Base-by-base conservation (phyloP, 2,797 vertebrate genomes). In the Orestias chungarensis region DNA sequence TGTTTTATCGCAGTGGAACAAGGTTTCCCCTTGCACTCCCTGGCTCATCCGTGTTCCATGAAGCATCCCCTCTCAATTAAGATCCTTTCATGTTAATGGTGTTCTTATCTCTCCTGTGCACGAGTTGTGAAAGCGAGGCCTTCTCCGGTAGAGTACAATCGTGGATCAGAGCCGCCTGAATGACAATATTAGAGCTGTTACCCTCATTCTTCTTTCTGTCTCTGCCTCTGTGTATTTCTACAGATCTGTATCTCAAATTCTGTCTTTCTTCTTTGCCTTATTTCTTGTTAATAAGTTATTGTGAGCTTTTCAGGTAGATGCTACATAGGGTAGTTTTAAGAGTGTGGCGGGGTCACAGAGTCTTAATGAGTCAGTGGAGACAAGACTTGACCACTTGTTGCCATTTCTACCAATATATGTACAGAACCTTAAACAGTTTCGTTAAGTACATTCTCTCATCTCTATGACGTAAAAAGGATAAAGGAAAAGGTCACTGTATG, bases 31-130 rank as follows among this genome's bases (percentile, higher is more conserved):
- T 77, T 67, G 68, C 82, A 76, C 82, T 82, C 74, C 70, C 73
- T 38, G 35, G 73, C 85, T 88, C 81, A 82, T 86, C 82, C 80
- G 71, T 71, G 66, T 88, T 73, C 78, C 79, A 79, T 79, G 82
- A 87, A 87, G 89, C 86, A 86, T 90, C 90, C 90, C 89, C 79
- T 90, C 91, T 93, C 92, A 91, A 93, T 94, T 94, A 93, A 91
- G 90, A 93, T 90, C 76, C 83, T 91, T 91, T 91, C 87, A 92
- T 90, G 91, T 93, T 92, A 91, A 94, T 93, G 92, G 88, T 82
- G 87, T 90, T 90, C 88, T 93, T 93, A 90, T 92, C 87, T 40
- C 87, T 82, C 73, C 83, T 68, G 87, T 82, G 90, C 87, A 87
- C 65, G 55, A 88, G 82, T 84, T 88, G 78, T 86, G 87, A 86